Percentiles rank a stretch among this genome's conserved stretches.
These are phyloP conservation scores for Apis laboriosa DNA, from an alignment of 1,140 invertebrate species.

Conservation along the genomic window DNA sequence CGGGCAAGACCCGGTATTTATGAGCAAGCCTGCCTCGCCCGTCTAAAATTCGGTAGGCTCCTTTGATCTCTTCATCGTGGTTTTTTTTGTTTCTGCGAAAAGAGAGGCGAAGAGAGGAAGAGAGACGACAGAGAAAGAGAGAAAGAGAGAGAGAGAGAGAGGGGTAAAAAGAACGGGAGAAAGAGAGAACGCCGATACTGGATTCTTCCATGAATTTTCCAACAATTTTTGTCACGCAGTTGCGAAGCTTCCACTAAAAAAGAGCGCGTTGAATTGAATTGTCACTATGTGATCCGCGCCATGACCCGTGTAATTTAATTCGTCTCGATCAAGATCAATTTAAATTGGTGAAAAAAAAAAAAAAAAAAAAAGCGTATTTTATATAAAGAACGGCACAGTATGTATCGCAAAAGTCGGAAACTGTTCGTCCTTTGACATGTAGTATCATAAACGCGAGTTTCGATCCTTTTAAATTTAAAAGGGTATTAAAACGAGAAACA, in stretches of 20 bases:
- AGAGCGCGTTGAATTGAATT: conserved; percentile 22
- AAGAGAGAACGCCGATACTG: background rate
- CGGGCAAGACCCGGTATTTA: conserved; percentile 41
- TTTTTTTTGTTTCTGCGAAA: background rate
- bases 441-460: background rate
- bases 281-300: background rate
- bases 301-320: conserved; percentile 28
- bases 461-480: background rate
- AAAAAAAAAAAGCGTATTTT: conserved; percentile 19
- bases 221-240: conserved; percentile 12
- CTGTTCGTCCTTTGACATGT: background rate
- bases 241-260: background rate
- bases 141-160: too few relatives aligned
- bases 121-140: background rate
- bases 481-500: background rate
- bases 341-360: background rate
- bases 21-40: conserved; percentile 9
- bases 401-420: background rate
- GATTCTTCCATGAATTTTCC: conserved; percentile 29
- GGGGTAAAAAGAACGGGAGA: background rate
- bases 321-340: conserved; percentile 29
- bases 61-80: conserved; percentile 46
- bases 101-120: background rate
- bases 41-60: conserved; percentile 36
- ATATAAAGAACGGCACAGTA: background rate